Evolutionary conservation across 2,113 vertebrate genomes (phyloP).

Genomic region (Oreochromis tanganicae): DNA sequence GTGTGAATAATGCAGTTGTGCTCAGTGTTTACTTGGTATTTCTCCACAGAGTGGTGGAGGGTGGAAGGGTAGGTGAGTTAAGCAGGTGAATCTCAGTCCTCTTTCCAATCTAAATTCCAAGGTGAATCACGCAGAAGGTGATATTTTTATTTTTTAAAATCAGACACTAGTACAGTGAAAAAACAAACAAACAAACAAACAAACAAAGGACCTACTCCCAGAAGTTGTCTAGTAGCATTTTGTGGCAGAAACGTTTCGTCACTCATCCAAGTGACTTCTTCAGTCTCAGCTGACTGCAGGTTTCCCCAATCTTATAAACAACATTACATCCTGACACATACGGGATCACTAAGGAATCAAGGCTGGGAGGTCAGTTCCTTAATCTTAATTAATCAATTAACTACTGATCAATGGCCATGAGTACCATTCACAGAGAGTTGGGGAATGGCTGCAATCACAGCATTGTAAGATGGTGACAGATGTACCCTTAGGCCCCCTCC

Average conservation of each 20-base stretch:
- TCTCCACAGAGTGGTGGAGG: background rate
- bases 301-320: rapidly evolving
- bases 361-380: too few relatives aligned
- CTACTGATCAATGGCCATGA: too few relatives aligned
- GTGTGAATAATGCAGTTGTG: rapidly evolving
- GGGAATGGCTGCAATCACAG: too few relatives aligned
- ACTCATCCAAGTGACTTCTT: background rate
- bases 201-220: rapidly evolving
- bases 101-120: background rate
- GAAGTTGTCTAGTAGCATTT: rapidly evolving
- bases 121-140: rapidly evolving
- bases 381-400: too few relatives aligned
- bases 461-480: too few relatives aligned
- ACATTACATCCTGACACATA: background rate
- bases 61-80: background rate
- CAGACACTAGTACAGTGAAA: rapidly evolving
- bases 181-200: background rate
- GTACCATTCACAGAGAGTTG: too few relatives aligned
- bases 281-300: background rate
- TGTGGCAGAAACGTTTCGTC: rapidly evolving
- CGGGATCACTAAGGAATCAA: rapidly evolving
- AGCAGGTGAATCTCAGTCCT: background rate
- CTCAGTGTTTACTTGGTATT: background rate
- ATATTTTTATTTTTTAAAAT: rapidly evolving
- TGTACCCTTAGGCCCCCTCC: too few relatives aligned